A percentile compares a stretch with the other conserved stretches of the same genome.
phyloP scores from a whole-genome alignment of 1,140 invertebrate species.

The Cotesia typhae region DNA sequence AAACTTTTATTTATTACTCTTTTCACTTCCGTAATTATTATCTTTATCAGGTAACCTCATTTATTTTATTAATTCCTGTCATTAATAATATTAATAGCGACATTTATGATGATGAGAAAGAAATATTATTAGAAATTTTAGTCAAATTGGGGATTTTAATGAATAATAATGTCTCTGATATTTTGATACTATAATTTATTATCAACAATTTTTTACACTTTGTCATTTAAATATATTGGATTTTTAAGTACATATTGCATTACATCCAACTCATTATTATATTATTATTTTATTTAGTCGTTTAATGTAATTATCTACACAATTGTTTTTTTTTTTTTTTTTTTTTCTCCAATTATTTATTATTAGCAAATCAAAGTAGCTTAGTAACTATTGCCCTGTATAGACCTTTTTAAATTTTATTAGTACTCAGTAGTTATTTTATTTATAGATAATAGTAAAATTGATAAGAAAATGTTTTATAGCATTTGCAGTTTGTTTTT shows the following conservation, averaged over 20 bases:
- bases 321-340: conserved; percentile 35
- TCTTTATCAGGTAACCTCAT: neutral
- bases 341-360: neutral
- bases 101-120: too few relatives aligned
- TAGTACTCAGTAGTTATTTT: conserved; percentile 58
- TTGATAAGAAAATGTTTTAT: conserved; percentile 31
- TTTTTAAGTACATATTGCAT: conserved; percentile 46
- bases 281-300: conserved; percentile 32
- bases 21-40: neutral
- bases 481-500: conserved; percentile 14
- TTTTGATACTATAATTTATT: conserved; percentile 61
- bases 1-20: neutral
- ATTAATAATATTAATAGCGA: too few relatives aligned
- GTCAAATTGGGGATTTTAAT: too few relatives aligned
- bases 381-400: conserved; percentile 65
- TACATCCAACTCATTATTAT: conserved; percentile 44
- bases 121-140: too few relatives aligned
- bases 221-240: conserved; percentile 4
- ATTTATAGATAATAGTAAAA: conserved; percentile 50
- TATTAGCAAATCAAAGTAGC: conserved; percentile 54
- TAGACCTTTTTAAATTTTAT: conserved; percentile 52
- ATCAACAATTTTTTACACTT: conserved; percentile 55
- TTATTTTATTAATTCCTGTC: neutral
- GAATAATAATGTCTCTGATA: conserved; percentile 5
- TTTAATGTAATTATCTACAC: conserved; percentile 36